These are phyloP conservation scores for Pseudanteris insignis DNA, from an alignment of 2,888 invertebrate genomes.

Conservation along the genomic window DNA sequence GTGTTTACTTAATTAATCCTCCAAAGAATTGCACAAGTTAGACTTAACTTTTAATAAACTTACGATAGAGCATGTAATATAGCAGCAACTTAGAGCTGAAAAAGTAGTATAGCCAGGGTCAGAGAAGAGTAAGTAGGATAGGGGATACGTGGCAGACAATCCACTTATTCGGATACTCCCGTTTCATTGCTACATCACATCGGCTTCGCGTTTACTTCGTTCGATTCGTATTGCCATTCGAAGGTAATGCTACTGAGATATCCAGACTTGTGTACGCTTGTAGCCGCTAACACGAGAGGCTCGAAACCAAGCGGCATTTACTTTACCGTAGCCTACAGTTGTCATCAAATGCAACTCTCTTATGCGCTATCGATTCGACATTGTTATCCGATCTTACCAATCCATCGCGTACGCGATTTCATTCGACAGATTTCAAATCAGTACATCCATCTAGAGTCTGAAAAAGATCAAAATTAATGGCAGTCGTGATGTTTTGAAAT, in stretches of 20 bases:
- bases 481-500: too few relatives aligned
- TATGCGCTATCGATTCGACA: slow-evolving; percentile 38
- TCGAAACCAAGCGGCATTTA: slow-evolving; percentile 51
- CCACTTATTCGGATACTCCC: slow-evolving; percentile 60
- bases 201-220: slow-evolving; percentile 50
- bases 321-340: slow-evolving; percentile 47
- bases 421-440: too few relatives aligned
- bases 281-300: slow-evolving; percentile 40
- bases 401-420: too few relatives aligned
- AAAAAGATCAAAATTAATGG: too few relatives aligned
- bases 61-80: too few relatives aligned
- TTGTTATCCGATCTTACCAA: slow-evolving; percentile 30
- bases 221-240: slow-evolving; percentile 59
- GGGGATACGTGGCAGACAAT: slow-evolving; percentile 57
- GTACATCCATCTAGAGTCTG: too few relatives aligned
- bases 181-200: slow-evolving; percentile 51
- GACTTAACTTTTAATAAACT: too few relatives aligned
- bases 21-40: too few relatives aligned
- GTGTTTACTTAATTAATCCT: too few relatives aligned
- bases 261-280: slow-evolving; percentile 44
- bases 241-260: slow-evolving; percentile 48
- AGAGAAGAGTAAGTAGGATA: too few relatives aligned
- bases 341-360: slow-evolving; percentile 49
- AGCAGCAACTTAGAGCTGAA: too few relatives aligned
- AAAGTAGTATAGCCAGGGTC: too few relatives aligned